Evolutionary conservation across 2,888 invertebrate species (phyloP).

Genomic region (Rhagonycha lutea): DNA sequence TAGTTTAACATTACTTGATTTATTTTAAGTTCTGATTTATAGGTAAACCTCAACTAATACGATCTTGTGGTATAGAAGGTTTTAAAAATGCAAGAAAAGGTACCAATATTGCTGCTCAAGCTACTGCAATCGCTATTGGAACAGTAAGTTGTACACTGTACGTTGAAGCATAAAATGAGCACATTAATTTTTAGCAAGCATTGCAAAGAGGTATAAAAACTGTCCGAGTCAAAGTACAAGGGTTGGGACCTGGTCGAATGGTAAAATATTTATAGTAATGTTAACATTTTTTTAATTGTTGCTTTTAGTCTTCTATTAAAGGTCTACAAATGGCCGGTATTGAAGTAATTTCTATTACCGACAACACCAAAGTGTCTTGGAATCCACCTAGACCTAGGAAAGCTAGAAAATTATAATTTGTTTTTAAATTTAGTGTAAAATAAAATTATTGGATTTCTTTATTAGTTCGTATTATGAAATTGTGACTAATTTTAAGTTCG

Average conservation of each 20-base stretch:
- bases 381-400: slow-evolving; percentile 83
- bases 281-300: slow-evolving; percentile 22
- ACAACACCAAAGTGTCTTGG: slow-evolving; percentile 83
- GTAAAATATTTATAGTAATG: slow-evolving; percentile 58
- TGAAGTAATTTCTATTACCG: slow-evolving; percentile 90
- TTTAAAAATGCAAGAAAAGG: slow-evolving; percentile 95
- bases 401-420: slow-evolving; percentile 74
- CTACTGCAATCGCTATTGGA: slow-evolving; percentile 82
- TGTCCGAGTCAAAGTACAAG: slow-evolving; percentile 77
- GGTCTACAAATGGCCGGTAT: slow-evolving; percentile 91
- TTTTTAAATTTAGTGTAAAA: neutral
- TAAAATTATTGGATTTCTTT: neutral
- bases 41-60: slow-evolving; percentile 64
- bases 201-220: slow-evolving; percentile 74
- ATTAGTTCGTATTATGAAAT: neutral
- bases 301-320: slow-evolving; percentile 84
- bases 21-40: slow-evolving; percentile 30
- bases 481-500: neutral
- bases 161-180: neutral
- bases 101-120: slow-evolving; percentile 95
- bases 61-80: slow-evolving; percentile 88
- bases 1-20: neutral
- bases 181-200: slow-evolving; percentile 64
- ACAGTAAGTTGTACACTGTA: slow-evolving; percentile 59
- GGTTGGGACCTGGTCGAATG: slow-evolving; percentile 89